Evolutionary conservation across 2,888 invertebrate genomes (phyloP).

Genomic region (Charanyca ferruginea): DNA sequence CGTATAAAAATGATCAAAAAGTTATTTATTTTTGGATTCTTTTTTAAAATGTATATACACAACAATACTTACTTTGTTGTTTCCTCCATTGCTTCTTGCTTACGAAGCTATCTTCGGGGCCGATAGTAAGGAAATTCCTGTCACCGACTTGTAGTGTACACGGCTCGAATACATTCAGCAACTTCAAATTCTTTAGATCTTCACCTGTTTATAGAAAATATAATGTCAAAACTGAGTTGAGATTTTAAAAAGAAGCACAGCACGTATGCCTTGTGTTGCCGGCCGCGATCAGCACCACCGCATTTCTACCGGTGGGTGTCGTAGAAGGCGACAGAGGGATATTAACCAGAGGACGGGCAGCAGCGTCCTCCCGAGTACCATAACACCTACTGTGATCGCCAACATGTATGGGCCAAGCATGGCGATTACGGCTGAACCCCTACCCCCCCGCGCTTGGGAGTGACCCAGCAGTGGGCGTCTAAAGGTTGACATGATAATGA

Average conservation of each 20-base stretch:
- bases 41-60: neutral
- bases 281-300: too few relatives aligned
- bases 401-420: too few relatives aligned
- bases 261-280: too few relatives aligned
- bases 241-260: neutral
- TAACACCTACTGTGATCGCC: too few relatives aligned
- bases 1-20: neutral
- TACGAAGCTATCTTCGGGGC: slow-evolving; percentile 94
- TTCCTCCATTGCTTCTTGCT: slow-evolving; percentile 95
- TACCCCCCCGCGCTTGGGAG: too few relatives aligned
- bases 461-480: too few relatives aligned
- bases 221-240: neutral
- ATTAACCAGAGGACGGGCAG: too few relatives aligned
- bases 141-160: slow-evolving; percentile 97
- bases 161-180: slow-evolving; percentile 96
- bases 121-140: slow-evolving; percentile 95
- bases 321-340: too few relatives aligned
- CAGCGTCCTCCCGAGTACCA: too few relatives aligned
- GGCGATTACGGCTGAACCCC: too few relatives aligned
- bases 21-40: neutral
- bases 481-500: too few relatives aligned
- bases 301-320: too few relatives aligned
- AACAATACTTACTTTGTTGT: slow-evolving; percentile 89
- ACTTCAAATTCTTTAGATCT: slow-evolving; percentile 95
- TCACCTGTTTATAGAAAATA: slow-evolving; percentile 91